phyloP scores from a whole-genome alignment of 2,888 invertebrate species.

The Drosophila demipolita region DNA sequence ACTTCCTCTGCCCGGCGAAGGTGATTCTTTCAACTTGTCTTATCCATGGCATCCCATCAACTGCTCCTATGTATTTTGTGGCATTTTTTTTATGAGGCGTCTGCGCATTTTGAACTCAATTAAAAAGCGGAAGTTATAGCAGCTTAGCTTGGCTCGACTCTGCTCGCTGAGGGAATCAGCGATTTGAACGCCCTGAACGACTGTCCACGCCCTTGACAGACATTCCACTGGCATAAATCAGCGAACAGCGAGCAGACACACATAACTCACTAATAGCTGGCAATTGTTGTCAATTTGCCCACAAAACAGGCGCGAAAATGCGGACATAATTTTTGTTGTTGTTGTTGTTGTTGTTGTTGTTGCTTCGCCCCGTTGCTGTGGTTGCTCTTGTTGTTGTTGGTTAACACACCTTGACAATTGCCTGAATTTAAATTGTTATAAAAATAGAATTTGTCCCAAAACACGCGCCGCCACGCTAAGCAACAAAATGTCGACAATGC shows the following conservation, averaged over 20 bases:
- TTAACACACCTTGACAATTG: conserved; percentile 79
- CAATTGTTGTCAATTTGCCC: conserved; percentile 81
- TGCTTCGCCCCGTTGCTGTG: conserved; percentile 29
- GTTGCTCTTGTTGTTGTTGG: conserved; percentile 28
- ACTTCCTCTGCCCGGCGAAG: conserved; percentile 44
- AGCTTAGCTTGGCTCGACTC: background rate
- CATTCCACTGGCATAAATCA: conserved; percentile 76
- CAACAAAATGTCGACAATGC: conserved; percentile 47
- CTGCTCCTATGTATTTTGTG: conserved; percentile 20
- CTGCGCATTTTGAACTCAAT: conserved; percentile 65
- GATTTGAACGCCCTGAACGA: conserved; percentile 6
- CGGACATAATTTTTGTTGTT: conserved; percentile 64
- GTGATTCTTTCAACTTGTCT: conserved; percentile 23
- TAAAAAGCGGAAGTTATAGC: conserved; percentile 69
- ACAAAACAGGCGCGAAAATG: conserved; percentile 81
- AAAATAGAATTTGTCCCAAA: conserved; percentile 81
- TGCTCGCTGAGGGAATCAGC: background rate
- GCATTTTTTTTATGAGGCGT: conserved; percentile 41
- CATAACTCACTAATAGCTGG: conserved; percentile 73
- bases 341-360: conserved; percentile 21
- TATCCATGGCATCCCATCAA: conserved; percentile 36
- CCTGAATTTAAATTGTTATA: conserved; percentile 77
- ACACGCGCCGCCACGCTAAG: conserved; percentile 61
- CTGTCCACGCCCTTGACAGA: conserved; percentile 76
- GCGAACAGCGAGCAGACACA: conserved; percentile 43